Conservation (phyloP, 2,888 invertebrate genomes). For the Chrysodeixis includens region DNA sequence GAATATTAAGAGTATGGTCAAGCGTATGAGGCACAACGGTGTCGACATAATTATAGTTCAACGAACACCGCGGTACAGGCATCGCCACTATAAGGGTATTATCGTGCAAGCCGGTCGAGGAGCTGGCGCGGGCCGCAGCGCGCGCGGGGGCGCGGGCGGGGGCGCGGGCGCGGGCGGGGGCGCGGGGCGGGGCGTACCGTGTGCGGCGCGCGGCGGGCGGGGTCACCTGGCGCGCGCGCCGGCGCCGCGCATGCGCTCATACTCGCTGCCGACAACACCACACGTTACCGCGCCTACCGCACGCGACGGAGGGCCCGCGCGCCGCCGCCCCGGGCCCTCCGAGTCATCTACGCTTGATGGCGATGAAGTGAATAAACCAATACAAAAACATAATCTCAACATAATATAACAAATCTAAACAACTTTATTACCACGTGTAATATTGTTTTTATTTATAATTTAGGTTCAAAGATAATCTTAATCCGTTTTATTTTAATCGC, state of each 20-base stretch:
- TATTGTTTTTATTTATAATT: constrained; percentile 4
- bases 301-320: constrained; percentile 23
- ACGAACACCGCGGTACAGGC: constrained; percentile 49
- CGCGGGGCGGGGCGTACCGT: constrained; percentile 72
- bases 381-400: constrained; percentile 49
- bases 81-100: constrained; percentile 42
- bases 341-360: constrained; percentile 49
- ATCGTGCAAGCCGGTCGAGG: constrained; percentile 67
- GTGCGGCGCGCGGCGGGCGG: constrained; percentile 67
- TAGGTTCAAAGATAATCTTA: background rate
- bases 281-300: constrained; percentile 49
- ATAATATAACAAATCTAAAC: constrained; percentile 36
- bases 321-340: constrained; percentile 17
- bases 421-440: background rate
- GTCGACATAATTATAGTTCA: constrained; percentile 33
- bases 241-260: constrained; percentile 78
- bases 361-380: constrained; percentile 60
- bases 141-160: too few relatives aligned
- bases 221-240: constrained; percentile 82
- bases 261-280: constrained; percentile 78
- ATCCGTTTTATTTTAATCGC: background rate
- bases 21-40: background rate
- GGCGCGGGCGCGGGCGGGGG: too few relatives aligned
- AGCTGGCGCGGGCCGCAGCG: too few relatives aligned
- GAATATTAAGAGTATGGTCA: background rate